Percentiles rank a stretch among this genome's conserved stretches.
phyloP scores from a whole-genome alignment of 92 coral and sea anemone genomes.

The Epizoanthus illoricatus region DNA sequence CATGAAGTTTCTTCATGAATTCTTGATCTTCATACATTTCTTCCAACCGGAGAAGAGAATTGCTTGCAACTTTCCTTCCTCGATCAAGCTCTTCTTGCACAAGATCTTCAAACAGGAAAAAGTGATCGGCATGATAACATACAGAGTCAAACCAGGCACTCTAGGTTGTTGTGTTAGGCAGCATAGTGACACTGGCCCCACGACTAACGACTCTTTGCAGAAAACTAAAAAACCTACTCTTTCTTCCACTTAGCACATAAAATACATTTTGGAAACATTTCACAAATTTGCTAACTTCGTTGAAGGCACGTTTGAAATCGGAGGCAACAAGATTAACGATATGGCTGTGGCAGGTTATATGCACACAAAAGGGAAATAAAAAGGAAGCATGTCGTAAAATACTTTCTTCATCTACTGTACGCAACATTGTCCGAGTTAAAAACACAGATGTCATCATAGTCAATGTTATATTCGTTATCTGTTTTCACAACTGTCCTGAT shows the following conservation, averaged over 20 bases:
- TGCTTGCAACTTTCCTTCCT: conserved; percentile 13
- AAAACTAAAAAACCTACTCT: conserved; percentile 48
- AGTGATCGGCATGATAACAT: conserved; percentile 18
- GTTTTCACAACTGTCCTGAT: neutral
- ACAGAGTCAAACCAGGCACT: conserved; percentile 47
- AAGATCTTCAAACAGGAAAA: conserved; percentile 25
- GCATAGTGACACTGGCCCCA: conserved; percentile 35
- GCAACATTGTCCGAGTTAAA: conserved; percentile 46
- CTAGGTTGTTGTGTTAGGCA: conserved; percentile 37
- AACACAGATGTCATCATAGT: conserved; percentile 36
- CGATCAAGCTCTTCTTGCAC: conserved; percentile 33
- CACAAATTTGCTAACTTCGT: conserved; percentile 33
- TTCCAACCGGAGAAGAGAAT: conserved; percentile 36
- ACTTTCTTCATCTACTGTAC: conserved; percentile 41
- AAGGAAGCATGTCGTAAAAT: conserved; percentile 39
- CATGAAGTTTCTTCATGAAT: conserved; percentile 36
- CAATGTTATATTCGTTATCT: conserved; percentile 14
- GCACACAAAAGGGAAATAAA: conserved; percentile 49
- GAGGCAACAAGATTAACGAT: conserved; percentile 34
- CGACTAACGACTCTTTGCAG: conserved; percentile 18
- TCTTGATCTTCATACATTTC: conserved; percentile 27
- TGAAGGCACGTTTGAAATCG: conserved; percentile 34
- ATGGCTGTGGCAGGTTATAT: conserved; percentile 50
- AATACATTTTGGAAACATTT: conserved; percentile 43
- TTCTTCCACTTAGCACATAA: conserved; percentile 45